These are phyloP conservation scores for Thymelicus sylvestris DNA, from an alignment of 2,888 invertebrate species.

Conservation along the genomic window DNA sequence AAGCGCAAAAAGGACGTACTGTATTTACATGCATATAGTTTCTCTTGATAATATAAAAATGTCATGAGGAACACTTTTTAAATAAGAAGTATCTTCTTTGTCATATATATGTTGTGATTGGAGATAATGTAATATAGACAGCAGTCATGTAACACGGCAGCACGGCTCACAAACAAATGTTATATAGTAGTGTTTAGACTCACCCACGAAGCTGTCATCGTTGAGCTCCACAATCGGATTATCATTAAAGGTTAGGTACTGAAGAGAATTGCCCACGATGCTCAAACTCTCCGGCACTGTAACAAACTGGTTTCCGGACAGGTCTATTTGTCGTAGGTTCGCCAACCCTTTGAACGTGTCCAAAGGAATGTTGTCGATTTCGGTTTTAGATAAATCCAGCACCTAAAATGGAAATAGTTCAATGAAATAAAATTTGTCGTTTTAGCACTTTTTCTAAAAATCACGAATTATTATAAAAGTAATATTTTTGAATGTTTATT, in stretches of 20 bases:
- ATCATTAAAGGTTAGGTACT: slow-evolving; percentile 85
- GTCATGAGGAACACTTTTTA: no score
- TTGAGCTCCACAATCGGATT: slow-evolving; percentile 85
- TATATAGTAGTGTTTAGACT: slow-evolving; percentile 44
- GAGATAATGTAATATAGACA: no score
- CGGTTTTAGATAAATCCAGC: slow-evolving; percentile 85
- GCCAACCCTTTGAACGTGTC: slow-evolving; percentile 79
- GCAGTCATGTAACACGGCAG: no score
- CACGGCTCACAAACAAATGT: neutral
- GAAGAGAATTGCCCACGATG: slow-evolving; percentile 80
- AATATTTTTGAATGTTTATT: neutral
- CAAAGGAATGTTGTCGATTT: slow-evolving; percentile 81
- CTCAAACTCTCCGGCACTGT: slow-evolving; percentile 84
- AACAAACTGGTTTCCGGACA: slow-evolving; percentile 85
- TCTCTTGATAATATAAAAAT: no score
- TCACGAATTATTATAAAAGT: neutral
- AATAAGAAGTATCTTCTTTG: no score
- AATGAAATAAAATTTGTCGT: neutral
- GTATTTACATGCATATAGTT: no score
- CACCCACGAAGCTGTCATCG: slow-evolving; percentile 86
- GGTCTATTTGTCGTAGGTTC: slow-evolving; percentile 82
- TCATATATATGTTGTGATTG: no score
- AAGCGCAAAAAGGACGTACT: no score
- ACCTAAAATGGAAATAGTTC: slow-evolving; percentile 62
- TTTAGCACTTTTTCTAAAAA: neutral